Percentiles rank a stretch among this genome's conserved stretches.
Conservation (phyloP, 1,140 invertebrate genomes). For the Drosophila albomicans region DNA sequence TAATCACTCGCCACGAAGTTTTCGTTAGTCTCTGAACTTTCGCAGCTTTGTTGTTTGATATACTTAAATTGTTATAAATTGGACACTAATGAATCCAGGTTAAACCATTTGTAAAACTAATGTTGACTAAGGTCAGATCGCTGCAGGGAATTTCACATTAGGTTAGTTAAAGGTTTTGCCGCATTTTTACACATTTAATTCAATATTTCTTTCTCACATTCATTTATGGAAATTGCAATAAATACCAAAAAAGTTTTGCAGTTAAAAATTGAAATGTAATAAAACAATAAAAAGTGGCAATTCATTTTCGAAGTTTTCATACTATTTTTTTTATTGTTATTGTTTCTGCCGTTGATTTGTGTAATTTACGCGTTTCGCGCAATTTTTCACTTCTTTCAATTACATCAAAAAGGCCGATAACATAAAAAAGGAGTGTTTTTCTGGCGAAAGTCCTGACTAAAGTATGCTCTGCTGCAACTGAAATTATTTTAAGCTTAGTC, state of each 20-base stretch:
- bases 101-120: constrained; percentile 30
- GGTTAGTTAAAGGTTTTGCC: constrained; percentile 8
- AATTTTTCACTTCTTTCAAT: constrained; percentile 74
- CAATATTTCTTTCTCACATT: constrained; percentile 13
- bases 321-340: constrained; percentile 21
- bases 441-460: no score
- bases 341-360: constrained; percentile 66
- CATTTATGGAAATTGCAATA: constrained; percentile 24
- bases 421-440: neutral
- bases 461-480: neutral
- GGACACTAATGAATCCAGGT: constrained; percentile 35
- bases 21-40: neutral
- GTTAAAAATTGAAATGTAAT: constrained; percentile 51
- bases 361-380: constrained; percentile 69
- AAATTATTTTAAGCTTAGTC: neutral
- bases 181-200: constrained; percentile 5
- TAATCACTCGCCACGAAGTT: constrained; percentile 5
- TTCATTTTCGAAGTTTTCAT: constrained; percentile 50
- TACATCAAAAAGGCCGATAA: constrained; percentile 55
- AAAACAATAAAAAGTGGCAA: constrained; percentile 56
- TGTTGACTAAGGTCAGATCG: neutral
- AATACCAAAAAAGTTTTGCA: constrained; percentile 17
- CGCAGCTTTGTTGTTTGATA: neutral
- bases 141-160: constrained; percentile 28
- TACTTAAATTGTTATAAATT: constrained; percentile 35